These are phyloP conservation scores for Harmothoe impar DNA, from an alignment of 2,888 invertebrate species.

Conservation along the genomic window DNA sequence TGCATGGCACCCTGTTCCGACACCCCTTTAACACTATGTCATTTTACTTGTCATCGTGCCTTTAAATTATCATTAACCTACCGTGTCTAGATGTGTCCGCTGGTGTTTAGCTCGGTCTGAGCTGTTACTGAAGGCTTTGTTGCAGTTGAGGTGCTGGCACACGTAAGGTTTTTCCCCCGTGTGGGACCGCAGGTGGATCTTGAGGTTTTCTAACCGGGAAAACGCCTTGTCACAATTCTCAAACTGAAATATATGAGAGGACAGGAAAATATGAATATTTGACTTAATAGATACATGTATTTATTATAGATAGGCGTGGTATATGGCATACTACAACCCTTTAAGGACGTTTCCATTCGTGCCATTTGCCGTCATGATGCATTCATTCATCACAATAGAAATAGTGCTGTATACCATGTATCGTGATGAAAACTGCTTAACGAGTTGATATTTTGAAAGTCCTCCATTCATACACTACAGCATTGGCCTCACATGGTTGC, in stretches of 20 bases:
- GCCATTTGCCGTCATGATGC: not conserved
- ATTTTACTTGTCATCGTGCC: too few species aligned
- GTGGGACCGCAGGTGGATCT: constrained; percentile 92
- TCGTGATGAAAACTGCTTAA: too few species aligned
- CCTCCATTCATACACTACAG: too few species aligned
- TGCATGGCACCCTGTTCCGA: too few species aligned
- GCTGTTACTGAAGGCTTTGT: constrained; percentile 99
- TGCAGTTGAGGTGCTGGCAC: constrained; percentile 97
- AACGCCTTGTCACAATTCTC: constrained; percentile 97
- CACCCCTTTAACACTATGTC: too few species aligned
- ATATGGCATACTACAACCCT: not conserved
- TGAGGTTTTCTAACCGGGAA: constrained; percentile 97
- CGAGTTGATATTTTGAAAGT: too few species aligned
- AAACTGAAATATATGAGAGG: constrained; percentile 76
- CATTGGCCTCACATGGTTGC: too few species aligned
- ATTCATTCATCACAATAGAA: too few species aligned
- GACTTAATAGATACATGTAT: not conserved
- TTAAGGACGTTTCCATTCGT: not conserved
- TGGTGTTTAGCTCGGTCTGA: constrained; percentile 99
- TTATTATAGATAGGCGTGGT: too few species aligned
- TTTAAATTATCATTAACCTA: constrained; percentile 85
- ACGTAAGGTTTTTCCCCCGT: constrained; percentile 95
- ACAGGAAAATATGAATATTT: constrained; percentile 19
- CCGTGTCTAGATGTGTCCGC: constrained; percentile 98
- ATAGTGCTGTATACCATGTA: too few species aligned